Evolutionary conservation across 1,140 invertebrate genomes (phyloP).

Genomic region (Aphaenogaster ashmeadi): DNA sequence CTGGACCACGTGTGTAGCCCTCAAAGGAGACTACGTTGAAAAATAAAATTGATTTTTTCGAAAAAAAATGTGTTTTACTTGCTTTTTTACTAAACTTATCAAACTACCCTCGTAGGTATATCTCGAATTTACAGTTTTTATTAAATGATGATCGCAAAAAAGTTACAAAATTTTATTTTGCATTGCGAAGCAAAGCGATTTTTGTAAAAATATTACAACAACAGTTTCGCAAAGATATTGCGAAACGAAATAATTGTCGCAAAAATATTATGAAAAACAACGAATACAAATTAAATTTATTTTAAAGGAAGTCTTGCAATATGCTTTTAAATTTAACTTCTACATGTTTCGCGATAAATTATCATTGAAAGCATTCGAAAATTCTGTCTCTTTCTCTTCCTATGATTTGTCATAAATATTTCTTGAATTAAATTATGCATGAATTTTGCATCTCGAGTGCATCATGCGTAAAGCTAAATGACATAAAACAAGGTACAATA

Average conservation of each 20-base stretch:
- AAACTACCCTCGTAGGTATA: background rate
- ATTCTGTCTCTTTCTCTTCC: background rate
- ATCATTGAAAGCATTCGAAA: background rate
- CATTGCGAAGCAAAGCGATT: background rate
- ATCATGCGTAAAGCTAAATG: background rate
- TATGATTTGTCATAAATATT: background rate
- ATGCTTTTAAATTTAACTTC: background rate
- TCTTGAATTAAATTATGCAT: background rate
- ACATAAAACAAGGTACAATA: background rate
- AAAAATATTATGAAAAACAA: background rate
- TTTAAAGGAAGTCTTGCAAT: background rate
- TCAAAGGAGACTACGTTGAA: too few relatives aligned
- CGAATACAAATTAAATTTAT: background rate
- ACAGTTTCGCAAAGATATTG: background rate
- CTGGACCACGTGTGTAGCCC: too few relatives aligned
- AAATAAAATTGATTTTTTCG: too few relatives aligned
- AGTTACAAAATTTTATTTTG: background rate
- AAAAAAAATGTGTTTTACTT: too few relatives aligned
- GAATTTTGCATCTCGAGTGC: background rate
- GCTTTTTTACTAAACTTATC: too few relatives aligned
- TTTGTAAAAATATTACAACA: background rate
- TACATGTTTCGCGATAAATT: background rate
- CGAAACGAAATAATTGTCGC: background rate
- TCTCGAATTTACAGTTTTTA: background rate
- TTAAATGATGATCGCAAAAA: background rate